Conservation (phyloP, 2,888 invertebrate genomes). For the Diaprepes abbreviatus region DNA sequence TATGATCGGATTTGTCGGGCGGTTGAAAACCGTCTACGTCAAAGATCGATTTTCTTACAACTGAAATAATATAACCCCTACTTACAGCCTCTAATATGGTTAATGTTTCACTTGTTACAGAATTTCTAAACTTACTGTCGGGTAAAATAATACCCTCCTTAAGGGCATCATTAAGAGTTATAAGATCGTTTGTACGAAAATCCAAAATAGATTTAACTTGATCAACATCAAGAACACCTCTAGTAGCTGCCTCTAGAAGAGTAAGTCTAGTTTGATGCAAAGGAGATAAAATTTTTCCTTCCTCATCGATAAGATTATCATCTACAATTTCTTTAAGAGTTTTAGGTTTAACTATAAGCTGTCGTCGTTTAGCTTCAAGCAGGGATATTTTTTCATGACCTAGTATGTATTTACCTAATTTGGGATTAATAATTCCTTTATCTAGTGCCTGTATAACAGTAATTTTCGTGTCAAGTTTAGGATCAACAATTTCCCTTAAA, state of each 20-base stretch:
- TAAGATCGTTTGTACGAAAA: slow-evolving; percentile 81
- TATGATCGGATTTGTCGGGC: slow-evolving; percentile 83
- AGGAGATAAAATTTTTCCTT: slow-evolving; percentile 85
- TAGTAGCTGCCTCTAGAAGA: slow-evolving; percentile 86
- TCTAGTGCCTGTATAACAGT: slow-evolving; percentile 87
- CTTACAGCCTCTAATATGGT: slow-evolving; percentile 90
- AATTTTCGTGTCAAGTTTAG: slow-evolving; percentile 82
- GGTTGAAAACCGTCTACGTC: slow-evolving; percentile 93
- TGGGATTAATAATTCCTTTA: slow-evolving; percentile 83
- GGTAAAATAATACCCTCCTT: slow-evolving; percentile 84
- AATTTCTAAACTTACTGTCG: slow-evolving; percentile 82
- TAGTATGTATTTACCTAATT: slow-evolving; percentile 81
- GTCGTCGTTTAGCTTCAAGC: slow-evolving; percentile 85
- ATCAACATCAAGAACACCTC: slow-evolving; percentile 90
- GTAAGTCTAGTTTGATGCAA: slow-evolving; percentile 82
- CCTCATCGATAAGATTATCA: slow-evolving; percentile 81
- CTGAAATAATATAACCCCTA: slow-evolving; percentile 89
- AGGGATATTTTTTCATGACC: slow-evolving; percentile 84
- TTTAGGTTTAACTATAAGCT: slow-evolving; percentile 88
- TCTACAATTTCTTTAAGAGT: slow-evolving; percentile 92
- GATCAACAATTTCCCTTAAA: slow-evolving; percentile 87
- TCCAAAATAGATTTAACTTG: slow-evolving; percentile 88
- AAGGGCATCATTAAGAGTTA: slow-evolving; percentile 89
- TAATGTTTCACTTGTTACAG: slow-evolving; percentile 79
- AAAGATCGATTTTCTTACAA: slow-evolving; percentile 89